Conservation (phyloP, 2,888 invertebrate genomes). For the Diogma glabrata region DNA sequence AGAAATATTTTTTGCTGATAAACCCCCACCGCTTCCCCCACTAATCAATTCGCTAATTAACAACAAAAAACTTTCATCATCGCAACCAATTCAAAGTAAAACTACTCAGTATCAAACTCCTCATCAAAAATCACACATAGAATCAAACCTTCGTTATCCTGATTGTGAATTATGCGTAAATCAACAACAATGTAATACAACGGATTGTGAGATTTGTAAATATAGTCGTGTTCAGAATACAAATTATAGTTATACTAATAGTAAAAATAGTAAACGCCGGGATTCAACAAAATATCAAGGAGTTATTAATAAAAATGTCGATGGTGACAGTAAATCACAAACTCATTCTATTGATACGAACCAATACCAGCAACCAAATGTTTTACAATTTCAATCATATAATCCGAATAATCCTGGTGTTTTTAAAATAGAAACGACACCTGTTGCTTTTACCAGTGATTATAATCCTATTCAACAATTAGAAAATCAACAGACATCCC, state of each 20-base stretch:
- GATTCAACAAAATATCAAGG: constrained; percentile 6
- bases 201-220: constrained; percentile 32
- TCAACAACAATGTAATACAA: constrained; percentile 33
- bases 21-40: constrained; percentile 17
- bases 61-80: not conserved
- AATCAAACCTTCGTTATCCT: constrained; percentile 19
- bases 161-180: constrained; percentile 35
- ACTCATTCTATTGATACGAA: constrained; percentile 4
- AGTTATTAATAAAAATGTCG: not conserved
- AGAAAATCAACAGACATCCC: constrained; percentile 25
- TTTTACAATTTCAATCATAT: constrained; percentile 36
- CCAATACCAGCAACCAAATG: constrained; percentile 18
- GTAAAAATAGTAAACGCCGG: not conserved
- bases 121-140: not conserved
- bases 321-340: constrained; percentile 10
- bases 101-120: not conserved
- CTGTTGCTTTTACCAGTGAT: constrained; percentile 36
- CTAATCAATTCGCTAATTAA: too few relatives aligned
- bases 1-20: constrained; percentile 35
- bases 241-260: constrained; percentile 2
- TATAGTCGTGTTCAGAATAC: too few relatives aligned
- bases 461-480: constrained; percentile 35
- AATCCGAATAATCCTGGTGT: constrained; percentile 37
- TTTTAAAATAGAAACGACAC: constrained; percentile 36
- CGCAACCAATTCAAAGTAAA: not conserved